phyloP scores from a whole-genome alignment of 1,140 invertebrate species.

The Probaryconus sp. region DNA sequence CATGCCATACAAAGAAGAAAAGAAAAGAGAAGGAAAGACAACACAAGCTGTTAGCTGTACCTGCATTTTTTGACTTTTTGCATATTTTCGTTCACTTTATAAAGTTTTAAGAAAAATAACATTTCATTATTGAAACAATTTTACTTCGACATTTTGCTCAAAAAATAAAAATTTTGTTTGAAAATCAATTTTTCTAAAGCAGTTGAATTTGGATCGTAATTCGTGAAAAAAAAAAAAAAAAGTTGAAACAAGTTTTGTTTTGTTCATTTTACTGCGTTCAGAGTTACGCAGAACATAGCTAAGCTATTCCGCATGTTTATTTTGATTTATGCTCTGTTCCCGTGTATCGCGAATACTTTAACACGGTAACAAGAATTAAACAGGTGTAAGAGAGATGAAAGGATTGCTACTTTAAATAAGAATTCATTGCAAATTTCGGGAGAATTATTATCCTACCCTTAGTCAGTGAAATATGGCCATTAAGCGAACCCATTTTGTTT shows the following conservation, averaged over 20 bases:
- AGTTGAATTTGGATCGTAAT: no score
- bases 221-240: no score
- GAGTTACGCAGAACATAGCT: conserved; percentile 45
- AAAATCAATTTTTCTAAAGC: no score
- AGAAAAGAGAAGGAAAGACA: background rate
- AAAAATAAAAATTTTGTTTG: no score
- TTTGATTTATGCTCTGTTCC: conserved; percentile 71
- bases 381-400: conserved; percentile 64
- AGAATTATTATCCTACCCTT: conserved; percentile 47
- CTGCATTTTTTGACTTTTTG: background rate
- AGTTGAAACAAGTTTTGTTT: no score
- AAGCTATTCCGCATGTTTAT: conserved; percentile 72
- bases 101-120: no score
- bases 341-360: conserved; percentile 68
- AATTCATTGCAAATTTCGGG: conserved; percentile 59
- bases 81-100: background rate
- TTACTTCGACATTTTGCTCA: no score
- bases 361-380: conserved; percentile 68
- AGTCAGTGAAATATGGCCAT: conserved; percentile 45
- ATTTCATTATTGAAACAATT: no score
- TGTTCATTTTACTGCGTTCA: conserved; percentile 69
- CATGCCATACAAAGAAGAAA: background rate
- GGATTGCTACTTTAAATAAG: conserved; percentile 57
- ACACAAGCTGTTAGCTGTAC: background rate
- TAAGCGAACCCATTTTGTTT: conserved; percentile 49